Conservation (phyloP, 2,113 vertebrate genomes). For the Halichoerus grypus region DNA sequence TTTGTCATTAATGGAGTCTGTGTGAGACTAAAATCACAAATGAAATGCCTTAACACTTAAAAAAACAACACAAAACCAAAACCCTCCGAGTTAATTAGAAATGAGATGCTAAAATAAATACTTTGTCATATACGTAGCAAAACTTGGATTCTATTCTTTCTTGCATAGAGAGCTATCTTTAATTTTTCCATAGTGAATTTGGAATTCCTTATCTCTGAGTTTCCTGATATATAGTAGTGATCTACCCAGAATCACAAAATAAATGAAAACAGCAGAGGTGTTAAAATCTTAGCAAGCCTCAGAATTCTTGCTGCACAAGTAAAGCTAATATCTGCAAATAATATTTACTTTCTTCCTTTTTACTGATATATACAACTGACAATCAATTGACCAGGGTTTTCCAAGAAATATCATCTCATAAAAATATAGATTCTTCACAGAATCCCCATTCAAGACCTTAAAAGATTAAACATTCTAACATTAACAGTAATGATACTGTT, state of each 20-base stretch:
- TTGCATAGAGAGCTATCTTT: conserved; percentile 7
- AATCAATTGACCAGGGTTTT: neutral
- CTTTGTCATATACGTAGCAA: neutral
- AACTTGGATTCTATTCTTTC: conserved; percentile 29
- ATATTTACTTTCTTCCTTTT: conserved; percentile 26
- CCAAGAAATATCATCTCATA: conserved; percentile 29
- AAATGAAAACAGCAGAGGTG: conserved; percentile 22
- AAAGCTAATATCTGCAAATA: conserved; percentile 14
- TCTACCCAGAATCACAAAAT: conserved; percentile 57
- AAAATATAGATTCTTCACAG: conserved; percentile 33
- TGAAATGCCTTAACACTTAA: neutral
- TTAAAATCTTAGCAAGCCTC: conserved; percentile 38
- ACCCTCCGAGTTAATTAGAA: conserved; percentile 23
- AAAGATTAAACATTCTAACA: conserved; percentile 56
- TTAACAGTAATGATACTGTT: conserved; percentile 6
- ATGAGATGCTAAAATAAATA: conserved; percentile 38
- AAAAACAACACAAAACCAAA: neutral
- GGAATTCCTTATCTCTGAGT: neutral
- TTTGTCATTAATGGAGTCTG: neutral
- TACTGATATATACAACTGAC: neutral
- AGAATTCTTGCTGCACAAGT: conserved; percentile 44
- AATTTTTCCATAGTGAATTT: conserved; percentile 18
- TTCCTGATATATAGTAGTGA: neutral
- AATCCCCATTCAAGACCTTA: neutral
- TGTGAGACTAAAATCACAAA: conserved; percentile 38